These are phyloP conservation scores for Rhynchonycteris naso DNA, from an alignment of 2,797 vertebrate genomes.

Conservation along the genomic window DNA sequence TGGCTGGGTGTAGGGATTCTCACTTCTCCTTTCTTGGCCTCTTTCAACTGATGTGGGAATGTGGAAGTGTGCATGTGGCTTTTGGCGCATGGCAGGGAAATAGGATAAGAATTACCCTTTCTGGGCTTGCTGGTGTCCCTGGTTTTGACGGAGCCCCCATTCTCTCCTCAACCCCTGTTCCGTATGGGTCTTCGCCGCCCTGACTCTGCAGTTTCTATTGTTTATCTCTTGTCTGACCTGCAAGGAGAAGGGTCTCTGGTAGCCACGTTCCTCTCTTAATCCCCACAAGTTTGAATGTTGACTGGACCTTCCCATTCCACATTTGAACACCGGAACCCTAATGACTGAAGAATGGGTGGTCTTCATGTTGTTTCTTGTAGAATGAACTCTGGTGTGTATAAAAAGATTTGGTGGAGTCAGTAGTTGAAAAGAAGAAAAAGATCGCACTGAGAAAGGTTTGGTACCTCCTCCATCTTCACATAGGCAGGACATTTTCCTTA, in stretches of 20 bases:
- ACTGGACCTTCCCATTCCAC: not conserved
- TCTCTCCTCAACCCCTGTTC: not conserved
- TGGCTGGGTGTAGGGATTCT: not conserved
- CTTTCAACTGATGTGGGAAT: not conserved
- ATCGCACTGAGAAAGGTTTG: not conserved
- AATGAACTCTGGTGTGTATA: constrained; percentile 39
- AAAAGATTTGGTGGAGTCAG: not conserved
- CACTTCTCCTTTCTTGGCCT: constrained; percentile 42
- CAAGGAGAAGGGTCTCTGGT: constrained; percentile 46
- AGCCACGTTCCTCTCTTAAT: not conserved
- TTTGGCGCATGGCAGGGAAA: constrained; percentile 23
- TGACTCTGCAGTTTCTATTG: constrained; percentile 72
- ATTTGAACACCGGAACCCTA: not conserved
- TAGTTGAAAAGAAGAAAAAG: not conserved
- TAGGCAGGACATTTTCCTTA: constrained; percentile 36
- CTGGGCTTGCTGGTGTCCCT: constrained; percentile 26
- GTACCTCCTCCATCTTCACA: not conserved
- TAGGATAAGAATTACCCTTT: not conserved
- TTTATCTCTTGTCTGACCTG: constrained; percentile 68
- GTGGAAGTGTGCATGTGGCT: constrained; percentile 56
- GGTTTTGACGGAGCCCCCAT: not conserved
- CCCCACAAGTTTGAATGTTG: constrained; percentile 56
- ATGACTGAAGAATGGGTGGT: not conserved
- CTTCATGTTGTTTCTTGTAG: constrained; percentile 28
- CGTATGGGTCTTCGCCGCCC: not conserved